Evolutionary conservation across 2,113 vertebrate species (phyloP).

Genomic region (Ochotona princeps): DNA sequence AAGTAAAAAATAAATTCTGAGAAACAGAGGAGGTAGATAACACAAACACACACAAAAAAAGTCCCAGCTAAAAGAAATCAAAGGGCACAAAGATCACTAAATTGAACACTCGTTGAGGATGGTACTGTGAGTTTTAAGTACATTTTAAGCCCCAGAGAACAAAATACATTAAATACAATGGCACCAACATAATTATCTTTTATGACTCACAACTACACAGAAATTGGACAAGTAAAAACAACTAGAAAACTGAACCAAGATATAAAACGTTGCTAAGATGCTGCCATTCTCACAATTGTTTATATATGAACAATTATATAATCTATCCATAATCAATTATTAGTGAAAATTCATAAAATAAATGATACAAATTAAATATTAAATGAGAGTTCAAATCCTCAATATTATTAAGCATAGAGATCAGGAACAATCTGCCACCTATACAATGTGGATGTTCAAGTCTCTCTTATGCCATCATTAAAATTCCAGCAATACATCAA

Average conservation of each 20-base stretch:
- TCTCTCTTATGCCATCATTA: not conserved
- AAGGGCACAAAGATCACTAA: conserved; percentile 12
- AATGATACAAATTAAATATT: not conserved
- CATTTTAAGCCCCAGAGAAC: not conserved
- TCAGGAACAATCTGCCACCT: not conserved
- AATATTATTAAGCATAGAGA: not conserved
- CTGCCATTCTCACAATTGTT: not conserved
- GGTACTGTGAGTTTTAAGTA: not conserved
- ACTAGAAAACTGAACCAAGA: conserved; percentile 36
- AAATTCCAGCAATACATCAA: not conserved
- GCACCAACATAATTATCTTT: not conserved
- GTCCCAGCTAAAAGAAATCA: not conserved
- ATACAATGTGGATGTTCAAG: not conserved
- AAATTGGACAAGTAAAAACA: conserved; percentile 7
- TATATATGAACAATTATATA: not conserved
- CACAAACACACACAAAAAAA: not conserved
- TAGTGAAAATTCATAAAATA: conserved; percentile 4
- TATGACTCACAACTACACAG: not conserved
- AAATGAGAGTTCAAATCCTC: not conserved
- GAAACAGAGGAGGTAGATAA: conserved; percentile 26
- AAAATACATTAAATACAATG: conserved; percentile 20
- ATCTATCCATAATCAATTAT: not conserved
- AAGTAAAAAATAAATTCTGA: not conserved
- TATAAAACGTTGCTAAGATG: not conserved
- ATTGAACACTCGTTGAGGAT: not conserved